These are phyloP conservation scores for Manis crassicaudata DNA, from an alignment of 2,797 vertebrate genomes.

Conservation along the genomic window DNA sequence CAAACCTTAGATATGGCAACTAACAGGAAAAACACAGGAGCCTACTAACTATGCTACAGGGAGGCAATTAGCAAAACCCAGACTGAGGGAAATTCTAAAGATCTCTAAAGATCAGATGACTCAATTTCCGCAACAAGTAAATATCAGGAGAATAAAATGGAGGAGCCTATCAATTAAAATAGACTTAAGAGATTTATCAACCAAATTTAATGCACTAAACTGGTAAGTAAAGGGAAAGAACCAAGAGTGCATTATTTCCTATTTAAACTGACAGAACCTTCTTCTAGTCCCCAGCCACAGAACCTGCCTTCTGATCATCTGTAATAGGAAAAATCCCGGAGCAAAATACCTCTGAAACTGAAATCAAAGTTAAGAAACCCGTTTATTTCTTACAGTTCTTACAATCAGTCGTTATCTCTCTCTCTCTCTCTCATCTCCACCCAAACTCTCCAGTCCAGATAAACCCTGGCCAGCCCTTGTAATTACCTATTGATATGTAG, in stretches of 20 bases:
- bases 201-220: not conserved
- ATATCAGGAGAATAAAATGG: not conserved
- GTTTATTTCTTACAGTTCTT: too few species aligned
- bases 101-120: slow-evolving; percentile 10
- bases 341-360: too few species aligned
- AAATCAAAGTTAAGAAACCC: too few species aligned
- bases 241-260: not conserved
- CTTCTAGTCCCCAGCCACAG: not conserved
- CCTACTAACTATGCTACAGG: not conserved
- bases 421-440: too few species aligned
- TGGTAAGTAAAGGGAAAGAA: not conserved
- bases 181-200: not conserved
- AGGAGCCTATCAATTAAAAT: not conserved
- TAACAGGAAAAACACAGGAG: not conserved
- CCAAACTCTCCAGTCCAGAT: too few species aligned
- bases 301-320: not conserved
- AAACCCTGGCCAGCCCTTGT: too few species aligned
- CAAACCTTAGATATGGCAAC: too few species aligned
- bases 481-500: too few species aligned
- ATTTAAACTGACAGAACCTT: not conserved
- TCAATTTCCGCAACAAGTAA: slow-evolving; percentile 24
- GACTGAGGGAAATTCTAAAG: not conserved
- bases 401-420: too few species aligned
- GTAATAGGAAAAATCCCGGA: too few species aligned
- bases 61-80: slow-evolving; percentile 33